Evolutionary conservation across 2,113 vertebrate genomes (phyloP).

Genomic region (Phrynocephalus versicolor): DNA sequence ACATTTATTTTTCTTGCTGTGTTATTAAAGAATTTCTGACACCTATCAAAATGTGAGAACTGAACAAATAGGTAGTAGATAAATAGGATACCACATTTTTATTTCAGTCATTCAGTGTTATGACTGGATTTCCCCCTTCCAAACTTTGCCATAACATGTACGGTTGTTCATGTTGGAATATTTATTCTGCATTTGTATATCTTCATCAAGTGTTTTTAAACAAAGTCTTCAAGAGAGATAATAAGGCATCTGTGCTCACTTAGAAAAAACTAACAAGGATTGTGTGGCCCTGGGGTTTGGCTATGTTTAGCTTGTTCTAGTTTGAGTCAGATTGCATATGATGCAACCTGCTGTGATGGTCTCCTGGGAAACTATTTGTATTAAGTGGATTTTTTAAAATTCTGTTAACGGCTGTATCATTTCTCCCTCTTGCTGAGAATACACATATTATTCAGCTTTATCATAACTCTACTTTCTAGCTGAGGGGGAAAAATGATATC

Average conservation of each 20-base stretch:
- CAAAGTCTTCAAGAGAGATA: neutral
- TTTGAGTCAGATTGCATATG: constrained; percentile 8
- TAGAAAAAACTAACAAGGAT: neutral
- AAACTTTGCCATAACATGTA: neutral
- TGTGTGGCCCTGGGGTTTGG: constrained; percentile 11
- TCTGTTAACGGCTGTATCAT: neutral
- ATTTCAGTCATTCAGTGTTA: neutral
- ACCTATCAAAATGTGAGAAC: neutral
- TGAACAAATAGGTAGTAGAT: neutral
- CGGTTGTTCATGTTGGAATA: neutral
- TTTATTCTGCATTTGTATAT: constrained; percentile 3
- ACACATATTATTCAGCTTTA: constrained; percentile 15
- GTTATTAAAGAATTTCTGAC: constrained; percentile 21
- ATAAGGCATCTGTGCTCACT: constrained; percentile 11
- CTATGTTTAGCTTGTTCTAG: constrained; percentile 8
- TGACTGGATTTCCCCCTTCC: neutral
- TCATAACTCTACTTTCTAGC: neutral
- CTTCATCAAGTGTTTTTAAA: neutral
- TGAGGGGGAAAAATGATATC: constrained; percentile 28
- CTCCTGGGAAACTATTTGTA: neutral
- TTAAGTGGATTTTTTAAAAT: constrained; percentile 19
- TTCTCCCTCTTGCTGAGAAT: constrained; percentile 11
- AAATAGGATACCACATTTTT: neutral
- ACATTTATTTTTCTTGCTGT: constrained; percentile 27
- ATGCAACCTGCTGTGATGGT: constrained; percentile 23